Conservation (phyloP, 2,113 vertebrate species). For the Psophia crepitans region DNA sequence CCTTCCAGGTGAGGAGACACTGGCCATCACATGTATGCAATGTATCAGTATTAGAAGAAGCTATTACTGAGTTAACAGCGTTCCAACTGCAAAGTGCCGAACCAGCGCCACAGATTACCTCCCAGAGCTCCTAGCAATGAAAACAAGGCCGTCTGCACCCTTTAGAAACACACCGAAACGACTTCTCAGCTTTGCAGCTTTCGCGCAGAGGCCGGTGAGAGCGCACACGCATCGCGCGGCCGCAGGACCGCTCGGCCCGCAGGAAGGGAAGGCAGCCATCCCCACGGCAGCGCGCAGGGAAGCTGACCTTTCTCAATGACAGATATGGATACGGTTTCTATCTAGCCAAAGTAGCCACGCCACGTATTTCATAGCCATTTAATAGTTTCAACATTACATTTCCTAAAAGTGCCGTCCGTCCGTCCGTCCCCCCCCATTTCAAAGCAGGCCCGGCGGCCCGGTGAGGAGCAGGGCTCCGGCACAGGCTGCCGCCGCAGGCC, state of each 20-base stretch:
- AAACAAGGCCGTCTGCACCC: not conserved
- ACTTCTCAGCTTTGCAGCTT: accelerated
- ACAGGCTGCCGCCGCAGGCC: not conserved
- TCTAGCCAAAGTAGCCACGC: not conserved
- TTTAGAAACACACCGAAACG: not conserved
- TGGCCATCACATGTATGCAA: accelerated
- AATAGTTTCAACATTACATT: not conserved
- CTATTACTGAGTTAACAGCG: not conserved
- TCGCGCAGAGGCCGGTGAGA: accelerated
- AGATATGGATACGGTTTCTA: accelerated
- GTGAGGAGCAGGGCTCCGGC: not conserved
- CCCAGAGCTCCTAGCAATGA: not conserved
- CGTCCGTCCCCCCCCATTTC: too few relatives aligned
- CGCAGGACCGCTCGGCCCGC: too few relatives aligned
- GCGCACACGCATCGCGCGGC: accelerated
- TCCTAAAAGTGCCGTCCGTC: not conserved
- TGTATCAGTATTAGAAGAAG: accelerated
- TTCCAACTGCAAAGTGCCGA: not conserved
- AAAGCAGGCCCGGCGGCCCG: not conserved
- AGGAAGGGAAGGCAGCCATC: accelerated
- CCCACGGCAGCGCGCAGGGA: not conserved
- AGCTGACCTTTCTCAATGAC: not conserved
- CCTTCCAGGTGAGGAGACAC: not conserved
- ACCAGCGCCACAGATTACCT: not conserved
- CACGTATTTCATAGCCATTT: accelerated